Percentiles rank a stretch among this genome's conserved stretches.
These are phyloP conservation scores for Kradibia gibbosae DNA, from an alignment of 1,140 invertebrate species.

Conservation along the genomic window DNA sequence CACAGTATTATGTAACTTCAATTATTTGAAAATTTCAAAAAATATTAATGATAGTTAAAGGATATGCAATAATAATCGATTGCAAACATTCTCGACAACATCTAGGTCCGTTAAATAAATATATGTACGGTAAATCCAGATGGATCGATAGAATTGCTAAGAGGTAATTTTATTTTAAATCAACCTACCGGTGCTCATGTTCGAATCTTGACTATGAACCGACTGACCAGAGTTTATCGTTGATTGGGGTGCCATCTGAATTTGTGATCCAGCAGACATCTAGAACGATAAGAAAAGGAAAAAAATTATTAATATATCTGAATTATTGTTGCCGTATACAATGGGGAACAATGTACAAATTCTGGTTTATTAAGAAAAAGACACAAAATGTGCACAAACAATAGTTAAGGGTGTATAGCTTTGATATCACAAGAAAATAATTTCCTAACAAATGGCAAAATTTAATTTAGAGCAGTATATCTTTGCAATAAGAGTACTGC, in stretches of 20 bases:
- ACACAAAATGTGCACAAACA: no score
- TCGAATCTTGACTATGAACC: slow-evolving; percentile 94
- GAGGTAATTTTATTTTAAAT: background rate
- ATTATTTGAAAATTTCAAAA: no score
- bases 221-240: slow-evolving; percentile 89
- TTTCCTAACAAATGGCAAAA: no score
- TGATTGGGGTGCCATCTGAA: slow-evolving; percentile 94
- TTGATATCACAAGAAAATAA: no score
- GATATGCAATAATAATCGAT: no score
- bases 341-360: background rate
- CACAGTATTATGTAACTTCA: background rate
- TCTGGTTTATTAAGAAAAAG: no score
- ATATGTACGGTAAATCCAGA: slow-evolving; percentile 46
- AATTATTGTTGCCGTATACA: background rate
- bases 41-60: no score
- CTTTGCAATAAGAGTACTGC: no score
- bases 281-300: slow-evolving; percentile 73
- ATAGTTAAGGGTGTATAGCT: no score
- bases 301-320: background rate
- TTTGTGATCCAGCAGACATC: slow-evolving; percentile 94
- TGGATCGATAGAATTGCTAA: slow-evolving; percentile 32
- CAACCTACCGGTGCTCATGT: slow-evolving; percentile 90
- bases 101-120: slow-evolving; percentile 42
- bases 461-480: no score
- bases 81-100: slow-evolving; percentile 5